Evolutionary conservation across 2,113 vertebrate species (phyloP).

Genomic region (Takifugu flavidus): DNA sequence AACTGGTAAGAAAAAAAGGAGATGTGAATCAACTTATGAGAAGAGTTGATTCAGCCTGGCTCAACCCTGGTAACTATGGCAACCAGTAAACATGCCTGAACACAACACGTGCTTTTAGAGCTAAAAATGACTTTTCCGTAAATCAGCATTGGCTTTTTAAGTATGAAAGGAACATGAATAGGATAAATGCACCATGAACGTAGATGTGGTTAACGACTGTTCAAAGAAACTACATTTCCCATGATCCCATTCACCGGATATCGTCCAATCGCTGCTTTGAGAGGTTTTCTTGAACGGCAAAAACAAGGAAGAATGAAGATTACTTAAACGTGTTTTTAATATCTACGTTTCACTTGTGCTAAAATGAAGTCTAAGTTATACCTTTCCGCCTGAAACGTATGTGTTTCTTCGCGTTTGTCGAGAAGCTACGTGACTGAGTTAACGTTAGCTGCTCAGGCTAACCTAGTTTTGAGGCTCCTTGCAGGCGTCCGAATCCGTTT

Average conservation of each 20-base stretch:
- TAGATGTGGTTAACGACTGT: neutral
- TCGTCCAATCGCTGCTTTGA: conserved; percentile 44
- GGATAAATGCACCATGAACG: neutral
- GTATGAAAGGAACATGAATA: neutral
- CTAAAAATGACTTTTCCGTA: neutral
- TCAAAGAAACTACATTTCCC: conserved; percentile 50
- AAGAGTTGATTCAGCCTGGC: conserved; percentile 41
- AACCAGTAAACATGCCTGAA: conserved; percentile 22
- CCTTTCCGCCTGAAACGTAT: neutral
- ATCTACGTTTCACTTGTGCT: neutral
- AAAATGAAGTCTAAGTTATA: no score
- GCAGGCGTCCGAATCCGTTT: conserved; percentile 1
- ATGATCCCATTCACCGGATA: conserved; percentile 9
- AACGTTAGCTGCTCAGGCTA: neutral
- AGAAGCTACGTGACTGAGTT: neutral
- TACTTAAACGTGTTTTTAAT: no score
- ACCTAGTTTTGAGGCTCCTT: no score
- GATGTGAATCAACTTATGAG: conserved; percentile 45
- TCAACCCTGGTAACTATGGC: neutral
- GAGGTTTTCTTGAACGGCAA: conserved; percentile 28
- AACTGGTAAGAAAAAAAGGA: conserved; percentile 16
- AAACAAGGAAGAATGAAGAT: conserved; percentile 42
- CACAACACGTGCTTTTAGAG: neutral
- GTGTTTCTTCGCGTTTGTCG: neutral
- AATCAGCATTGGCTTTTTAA: no score